These are phyloP conservation scores for Synergus japonicus DNA, from an alignment of 2,888 invertebrate genomes.

Conservation along the genomic window DNA sequence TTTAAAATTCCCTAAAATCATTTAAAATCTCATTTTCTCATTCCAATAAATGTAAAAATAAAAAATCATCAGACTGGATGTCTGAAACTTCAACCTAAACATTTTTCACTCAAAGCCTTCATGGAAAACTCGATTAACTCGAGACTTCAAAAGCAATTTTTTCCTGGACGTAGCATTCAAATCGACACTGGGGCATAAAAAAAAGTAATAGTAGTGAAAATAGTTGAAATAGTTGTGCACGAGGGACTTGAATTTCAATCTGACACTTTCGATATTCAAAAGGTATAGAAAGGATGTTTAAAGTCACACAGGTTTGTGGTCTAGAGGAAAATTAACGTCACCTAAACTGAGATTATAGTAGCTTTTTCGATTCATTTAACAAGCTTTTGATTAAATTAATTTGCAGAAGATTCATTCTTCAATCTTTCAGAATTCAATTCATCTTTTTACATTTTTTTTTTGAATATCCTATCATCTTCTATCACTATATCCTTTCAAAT, in stretches of 20 bases:
- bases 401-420: neutral
- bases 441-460: neutral
- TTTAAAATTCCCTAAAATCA: no score
- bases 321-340: neutral
- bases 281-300: neutral
- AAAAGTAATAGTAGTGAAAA: no score
- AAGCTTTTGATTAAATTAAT: neutral
- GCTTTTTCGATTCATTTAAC: neutral
- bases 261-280: constrained; percentile 1
- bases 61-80: no score
- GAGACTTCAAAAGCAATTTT: neutral
- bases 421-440: neutral
- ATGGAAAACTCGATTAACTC: neutral
- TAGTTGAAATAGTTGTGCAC: neutral
- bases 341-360: neutral
- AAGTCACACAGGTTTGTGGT: neutral
- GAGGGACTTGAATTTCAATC: neutral
- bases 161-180: neutral
- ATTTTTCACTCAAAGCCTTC: neutral
- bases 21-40: no score
- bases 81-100: no score
- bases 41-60: no score
- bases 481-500: neutral
- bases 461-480: neutral
- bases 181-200: neutral